Evolutionary conservation across 2,113 vertebrate species (phyloP), one percentile per base, ranked within the genome.

Genomic region (Pelecanus crispus): DNA sequence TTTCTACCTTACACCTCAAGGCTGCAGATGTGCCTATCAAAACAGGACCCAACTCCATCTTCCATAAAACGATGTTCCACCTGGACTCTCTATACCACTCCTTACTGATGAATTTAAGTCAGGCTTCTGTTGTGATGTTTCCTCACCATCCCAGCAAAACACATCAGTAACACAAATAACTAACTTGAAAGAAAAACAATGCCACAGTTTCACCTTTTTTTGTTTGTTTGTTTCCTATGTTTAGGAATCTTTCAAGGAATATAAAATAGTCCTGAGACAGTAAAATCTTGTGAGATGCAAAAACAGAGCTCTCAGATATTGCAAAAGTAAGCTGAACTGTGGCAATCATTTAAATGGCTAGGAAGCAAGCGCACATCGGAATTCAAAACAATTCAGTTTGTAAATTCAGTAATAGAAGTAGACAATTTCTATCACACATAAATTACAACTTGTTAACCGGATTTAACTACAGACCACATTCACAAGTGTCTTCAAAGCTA

Each of bases 401-500:
- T 42, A 93, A 88, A 93, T 66, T 88, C 47, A 50, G 15, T 61
- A 80, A 73, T 2, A 86, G 62, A 49, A 79, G 34, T 10, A 77
- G 2, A 8, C 34, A 49, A 38, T 67, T 78, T 83, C 42, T 63
- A 83, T 74, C 9, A 73, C 15, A 80, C 17, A 32, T 47, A 88
- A 55, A 70, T 70, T 26, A 36, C 50, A 86, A 90, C 7, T 82
- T 65, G 38, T 81, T 83, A 83, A 81, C 55, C 18, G 17, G n/a
- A 81, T 96, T 94, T 86, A 93, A 90, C 20, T 40, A 38, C 50
- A 92, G 61, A 44, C 81, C 73, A 84, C 32, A 14, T 79, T 74
- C 77, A 63, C 21, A 75, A 74, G 58, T 29, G 14, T 90, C 59
- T 92, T 96, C 75, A 94, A 93, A 95, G 47, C 65, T 71, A 29